Evolutionary conservation across 30 jellyfish, hydroid and myxozoan species (phyloP).

Genomic region (Haliclystus octoradiatus): DNA sequence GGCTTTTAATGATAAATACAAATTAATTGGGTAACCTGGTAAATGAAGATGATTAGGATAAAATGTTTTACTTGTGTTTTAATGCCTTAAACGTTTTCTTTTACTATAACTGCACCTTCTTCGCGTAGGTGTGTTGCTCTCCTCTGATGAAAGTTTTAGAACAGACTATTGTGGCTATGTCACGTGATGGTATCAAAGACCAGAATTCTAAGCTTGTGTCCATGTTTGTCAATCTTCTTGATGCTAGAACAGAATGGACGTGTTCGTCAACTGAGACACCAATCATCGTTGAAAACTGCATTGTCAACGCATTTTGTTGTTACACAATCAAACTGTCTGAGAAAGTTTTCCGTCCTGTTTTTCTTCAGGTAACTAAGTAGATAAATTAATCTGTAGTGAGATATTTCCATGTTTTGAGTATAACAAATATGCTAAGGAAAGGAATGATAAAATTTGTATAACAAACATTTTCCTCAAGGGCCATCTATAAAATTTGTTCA

Average conservation of each 20-base stretch:
- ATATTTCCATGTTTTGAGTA: too few species aligned
- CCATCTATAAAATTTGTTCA: too few species aligned
- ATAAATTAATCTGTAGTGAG: too few species aligned
- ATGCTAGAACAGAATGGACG: constrained; percentile 18
- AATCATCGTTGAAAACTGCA: constrained; percentile 3
- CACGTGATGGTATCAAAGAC: constrained; percentile 37
- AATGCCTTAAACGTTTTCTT: too few species aligned
- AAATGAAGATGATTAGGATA: too few species aligned
- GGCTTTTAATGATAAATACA: too few species aligned
- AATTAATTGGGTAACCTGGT: too few species aligned
- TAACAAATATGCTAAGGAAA: too few species aligned
- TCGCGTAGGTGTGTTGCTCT: constrained; percentile 24
- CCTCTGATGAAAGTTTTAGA: constrained; percentile 32
- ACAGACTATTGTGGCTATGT: constrained; percentile 17
- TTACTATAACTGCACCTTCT: too few species aligned
- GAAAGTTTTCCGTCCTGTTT: constrained; percentile 74
- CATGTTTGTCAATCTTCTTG: constrained; percentile 37
- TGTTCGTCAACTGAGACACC: constrained; percentile 19
- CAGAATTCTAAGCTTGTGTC: constrained; percentile 29
- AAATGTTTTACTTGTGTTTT: too few species aligned
- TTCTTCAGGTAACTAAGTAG: constrained; percentile 53
- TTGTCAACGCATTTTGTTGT: constrained; percentile 47
- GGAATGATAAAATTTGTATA: too few species aligned
- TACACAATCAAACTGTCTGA: constrained; percentile 66
- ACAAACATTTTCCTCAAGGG: too few species aligned